phyloP scores from a whole-genome alignment of 2,797 vertebrate species.

The Gallinago stenura region DNA sequence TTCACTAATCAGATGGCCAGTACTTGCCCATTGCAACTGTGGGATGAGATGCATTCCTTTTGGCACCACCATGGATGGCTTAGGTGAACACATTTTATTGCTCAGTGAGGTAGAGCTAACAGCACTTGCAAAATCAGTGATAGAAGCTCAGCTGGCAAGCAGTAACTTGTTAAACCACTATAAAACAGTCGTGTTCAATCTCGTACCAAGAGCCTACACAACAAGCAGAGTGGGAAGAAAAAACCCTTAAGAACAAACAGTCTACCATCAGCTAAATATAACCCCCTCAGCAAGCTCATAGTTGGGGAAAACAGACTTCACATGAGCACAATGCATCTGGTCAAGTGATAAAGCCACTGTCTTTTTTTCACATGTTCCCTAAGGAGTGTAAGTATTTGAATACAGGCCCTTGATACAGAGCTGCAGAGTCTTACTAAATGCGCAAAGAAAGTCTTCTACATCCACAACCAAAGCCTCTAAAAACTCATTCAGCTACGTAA shows the following conservation, averaged over 20 bases:
- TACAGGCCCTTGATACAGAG: background rate
- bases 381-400: background rate
- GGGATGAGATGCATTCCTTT: background rate
- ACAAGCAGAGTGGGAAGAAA: background rate
- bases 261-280: constrained; percentile 7
- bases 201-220: background rate
- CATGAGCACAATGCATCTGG: background rate
- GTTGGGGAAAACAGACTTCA: background rate
- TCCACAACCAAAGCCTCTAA: background rate
- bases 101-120: background rate
- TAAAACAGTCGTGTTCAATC: constrained; percentile 6
- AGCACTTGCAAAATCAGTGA: background rate
- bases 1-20: background rate
- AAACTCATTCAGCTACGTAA: background rate
- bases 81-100: background rate
- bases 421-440: background rate
- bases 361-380: rapidly evolving
- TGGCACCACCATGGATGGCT: background rate
- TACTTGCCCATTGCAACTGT: background rate
- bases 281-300: background rate
- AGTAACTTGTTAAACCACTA: background rate
- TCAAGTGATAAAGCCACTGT: background rate
- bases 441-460: background rate
- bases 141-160: constrained; percentile 11
- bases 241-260: background rate